Conservation (phyloP, 2,888 invertebrate species). For the Dynastes maya region DNA sequence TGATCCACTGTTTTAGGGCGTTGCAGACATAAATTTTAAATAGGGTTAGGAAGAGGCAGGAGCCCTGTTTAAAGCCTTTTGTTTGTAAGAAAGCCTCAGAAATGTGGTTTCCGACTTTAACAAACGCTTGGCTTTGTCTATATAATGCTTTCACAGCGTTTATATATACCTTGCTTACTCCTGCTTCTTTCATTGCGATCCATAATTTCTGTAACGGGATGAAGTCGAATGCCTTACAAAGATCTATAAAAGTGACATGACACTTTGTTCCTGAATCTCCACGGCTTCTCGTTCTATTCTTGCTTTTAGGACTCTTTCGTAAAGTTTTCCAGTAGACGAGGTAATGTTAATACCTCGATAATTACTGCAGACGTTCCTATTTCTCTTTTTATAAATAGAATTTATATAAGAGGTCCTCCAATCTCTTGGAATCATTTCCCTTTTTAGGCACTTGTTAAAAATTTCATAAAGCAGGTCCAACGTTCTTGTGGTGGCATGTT, state of each 20-base stretch:
- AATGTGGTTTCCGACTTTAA: no score
- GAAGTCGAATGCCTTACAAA: no score
- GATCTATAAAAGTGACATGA: not conserved
- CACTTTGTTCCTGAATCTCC: not conserved
- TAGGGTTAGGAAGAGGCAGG: not conserved
- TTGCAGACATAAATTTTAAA: no score
- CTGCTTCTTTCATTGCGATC: no score
- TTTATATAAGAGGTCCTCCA: constrained; percentile 50
- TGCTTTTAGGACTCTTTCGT: not conserved
- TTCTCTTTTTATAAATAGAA: constrained; percentile 50
- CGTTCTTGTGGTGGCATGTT: not conserved
- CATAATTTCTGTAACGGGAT: no score
- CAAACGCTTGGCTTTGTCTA: no score
- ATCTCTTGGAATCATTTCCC: constrained; percentile 43
- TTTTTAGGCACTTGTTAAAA: not conserved
- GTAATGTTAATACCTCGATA: constrained; percentile 42
- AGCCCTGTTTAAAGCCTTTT: not conserved
- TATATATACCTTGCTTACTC: no score
- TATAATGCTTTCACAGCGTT: no score
- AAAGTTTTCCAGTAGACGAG: not conserved
- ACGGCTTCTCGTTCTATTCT: not conserved
- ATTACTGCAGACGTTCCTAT: not conserved
- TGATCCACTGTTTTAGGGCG: no score
- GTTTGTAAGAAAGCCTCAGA: not conserved
- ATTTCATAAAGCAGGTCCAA: not conserved